Evolutionary conservation across 2,113 vertebrate genomes (phyloP), one percentile per base, ranked within the genome.

Genomic region (Rhombomys opimus): DNA sequence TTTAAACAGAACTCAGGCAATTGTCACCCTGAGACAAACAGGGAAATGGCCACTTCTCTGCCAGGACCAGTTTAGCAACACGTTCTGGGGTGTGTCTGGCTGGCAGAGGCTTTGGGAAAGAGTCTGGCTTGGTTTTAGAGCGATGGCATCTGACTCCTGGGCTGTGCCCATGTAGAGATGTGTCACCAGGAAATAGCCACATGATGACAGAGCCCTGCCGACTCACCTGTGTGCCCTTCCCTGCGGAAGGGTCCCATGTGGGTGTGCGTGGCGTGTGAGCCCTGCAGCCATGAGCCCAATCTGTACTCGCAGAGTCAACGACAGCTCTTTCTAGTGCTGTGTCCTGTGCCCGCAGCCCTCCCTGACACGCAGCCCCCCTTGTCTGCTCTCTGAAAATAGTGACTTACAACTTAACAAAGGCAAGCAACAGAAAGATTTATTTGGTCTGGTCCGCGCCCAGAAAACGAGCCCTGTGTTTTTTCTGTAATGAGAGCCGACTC

Each of bases 371-470:
- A 8, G 6, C 63, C 30, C 17, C 75, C 72, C 80, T 5, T 0
- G 3, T 0, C 20, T n/a, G 14, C 59, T 30, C n/a, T 97, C 94
- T 96, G 96, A 98, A 97, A 97, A 97, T 95, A 67, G 97, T 94
- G 97, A 96, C 97, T 93, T 30, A 78, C 87, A 86, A 95, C 91
- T 92, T 92, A 96, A 97, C 98, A 94, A 96, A 98, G 98, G 96
- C 97, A 75, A 95, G 95, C 91, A 95, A 97, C 98, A 98, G 96
- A 97, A 90, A 96, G 97, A 97, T 96, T 97, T 98, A 97, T 97
- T 97, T 95, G 97, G 97, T 96, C 98, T 96, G 95, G 89, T 96
- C 96, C 92, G 98, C 94, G 95, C 97, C 97, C 95, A 91, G 97
- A 81, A 98, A 97, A 91, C 15, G 92, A 96, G 94, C 96, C 2